Percentiles rank a stretch among this genome's conserved stretches.
Conservation (phyloP, 2,888 invertebrate species). For the Drosophila mulleri region DNA sequence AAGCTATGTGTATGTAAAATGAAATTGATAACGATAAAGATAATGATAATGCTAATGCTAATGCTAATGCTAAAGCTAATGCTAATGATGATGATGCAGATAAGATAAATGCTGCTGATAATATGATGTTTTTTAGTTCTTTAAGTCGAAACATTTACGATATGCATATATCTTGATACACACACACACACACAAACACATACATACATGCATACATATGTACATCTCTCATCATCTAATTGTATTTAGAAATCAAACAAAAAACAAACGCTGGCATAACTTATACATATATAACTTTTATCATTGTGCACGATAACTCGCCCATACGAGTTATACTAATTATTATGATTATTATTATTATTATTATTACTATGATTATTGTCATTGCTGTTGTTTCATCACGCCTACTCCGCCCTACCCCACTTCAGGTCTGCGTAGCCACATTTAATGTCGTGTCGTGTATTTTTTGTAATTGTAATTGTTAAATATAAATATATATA, state of each 20-base stretch:
- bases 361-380: slow-evolving; percentile 9
- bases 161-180: slow-evolving; percentile 44
- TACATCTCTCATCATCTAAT: slow-evolving; percentile 44
- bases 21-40: slow-evolving; percentile 24
- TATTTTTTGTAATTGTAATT: slow-evolving; percentile 73
- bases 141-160: slow-evolving; percentile 60
- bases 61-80: slow-evolving; percentile 25
- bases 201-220: slow-evolving; percentile 26
- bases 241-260: slow-evolving; percentile 38
- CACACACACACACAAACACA: slow-evolving; percentile 17
- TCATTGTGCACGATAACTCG: slow-evolving; percentile 34
- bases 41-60: slow-evolving; percentile 11
- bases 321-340: slow-evolving; percentile 32
- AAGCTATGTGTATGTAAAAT: slow-evolving; percentile 48
- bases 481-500: slow-evolving; percentile 56
- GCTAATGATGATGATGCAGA: slow-evolving; percentile 2
- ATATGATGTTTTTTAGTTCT: slow-evolving; percentile 76
- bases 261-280: slow-evolving; percentile 19
- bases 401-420: neutral
- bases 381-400: slow-evolving; percentile 38
- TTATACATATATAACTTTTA: slow-evolving; percentile 28
- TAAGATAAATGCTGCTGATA: slow-evolving; percentile 43
- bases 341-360: slow-evolving; percentile 18
- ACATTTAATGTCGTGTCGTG: slow-evolving; percentile 69
- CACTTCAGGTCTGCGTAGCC: slow-evolving; percentile 16